A percentile compares a stretch with the other conserved stretches of the same genome.
Evolutionary conservation across 2,797 vertebrate species (phyloP).

Genomic region (Amblyopsis hoosieri): DNA sequence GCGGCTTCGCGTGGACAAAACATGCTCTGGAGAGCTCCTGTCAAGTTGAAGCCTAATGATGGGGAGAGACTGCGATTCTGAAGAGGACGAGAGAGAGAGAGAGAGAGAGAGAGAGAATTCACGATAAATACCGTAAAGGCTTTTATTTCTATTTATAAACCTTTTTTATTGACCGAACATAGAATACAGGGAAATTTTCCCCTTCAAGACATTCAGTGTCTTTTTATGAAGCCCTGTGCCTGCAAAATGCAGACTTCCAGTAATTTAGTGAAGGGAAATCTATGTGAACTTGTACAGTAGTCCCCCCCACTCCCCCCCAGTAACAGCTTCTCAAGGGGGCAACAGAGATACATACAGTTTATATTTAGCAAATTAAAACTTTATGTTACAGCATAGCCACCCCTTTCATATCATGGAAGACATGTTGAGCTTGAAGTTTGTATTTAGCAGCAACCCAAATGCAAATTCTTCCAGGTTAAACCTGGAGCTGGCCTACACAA

Average conservation of each 20-base stretch:
- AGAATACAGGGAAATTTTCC: slow-evolving; percentile 70
- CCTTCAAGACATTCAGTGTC: slow-evolving; percentile 52
- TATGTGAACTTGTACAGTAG: slow-evolving; percentile 19
- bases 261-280: slow-evolving; percentile 29
- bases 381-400: not conserved
- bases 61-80: slow-evolving; percentile 46
- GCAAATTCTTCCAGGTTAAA: no score
- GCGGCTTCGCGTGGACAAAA: slow-evolving; percentile 63
- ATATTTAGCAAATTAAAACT: slow-evolving; percentile 48
- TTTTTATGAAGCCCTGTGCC: slow-evolving; percentile 44
- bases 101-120: not conserved
- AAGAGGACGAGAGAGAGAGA: slow-evolving; percentile 17
- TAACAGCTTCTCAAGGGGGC: slow-evolving; percentile 45
- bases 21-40: slow-evolving; percentile 67
- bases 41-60: slow-evolving; percentile 61
- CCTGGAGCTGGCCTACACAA: no score
- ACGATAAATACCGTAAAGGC: not conserved
- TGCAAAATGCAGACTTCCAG: slow-evolving; percentile 33
- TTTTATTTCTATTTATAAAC: slow-evolving; percentile 66
- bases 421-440: no score
- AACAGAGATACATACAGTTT: slow-evolving; percentile 26
- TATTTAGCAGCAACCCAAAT: no score
- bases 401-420: not conserved
- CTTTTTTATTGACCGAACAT: slow-evolving; percentile 67
- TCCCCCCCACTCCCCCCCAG: slow-evolving; percentile 18